A percentile compares a stretch with the other conserved stretches of the same genome.
These are phyloP conservation scores for Glandiceps talaboti DNA, from an alignment of 53 echinoderm and acorn worm genomes.

Conservation along the genomic window DNA sequence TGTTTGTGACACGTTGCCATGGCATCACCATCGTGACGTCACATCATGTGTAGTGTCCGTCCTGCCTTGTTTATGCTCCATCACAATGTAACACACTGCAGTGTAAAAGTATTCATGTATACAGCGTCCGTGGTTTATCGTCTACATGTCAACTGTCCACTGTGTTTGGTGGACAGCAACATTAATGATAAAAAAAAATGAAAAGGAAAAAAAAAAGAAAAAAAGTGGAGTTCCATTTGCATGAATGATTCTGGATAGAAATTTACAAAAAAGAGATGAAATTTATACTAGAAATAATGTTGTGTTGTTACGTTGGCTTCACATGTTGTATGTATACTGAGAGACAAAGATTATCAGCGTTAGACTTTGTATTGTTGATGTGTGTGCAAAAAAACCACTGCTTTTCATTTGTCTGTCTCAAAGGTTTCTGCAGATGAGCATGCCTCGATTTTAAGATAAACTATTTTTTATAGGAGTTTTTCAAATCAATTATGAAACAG, in stretches of 20 bases:
- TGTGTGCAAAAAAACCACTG: not conserved
- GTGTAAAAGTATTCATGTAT: no score
- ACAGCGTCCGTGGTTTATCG: not conserved
- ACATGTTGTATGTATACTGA: not conserved
- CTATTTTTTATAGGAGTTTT: not conserved
- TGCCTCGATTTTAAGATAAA: not conserved
- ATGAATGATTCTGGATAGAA: not conserved
- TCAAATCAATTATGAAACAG: not conserved
- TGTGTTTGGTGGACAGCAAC: no score
- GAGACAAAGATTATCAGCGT: not conserved
- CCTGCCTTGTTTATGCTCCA: not conserved
- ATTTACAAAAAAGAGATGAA: not conserved
- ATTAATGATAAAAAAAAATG: not conserved
- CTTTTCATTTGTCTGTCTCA: not conserved
- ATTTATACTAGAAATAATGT: not conserved
- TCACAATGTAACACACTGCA: not conserved
- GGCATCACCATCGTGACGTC: constrained; percentile 1
- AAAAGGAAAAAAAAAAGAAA: no score
- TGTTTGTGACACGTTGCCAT: not conserved
- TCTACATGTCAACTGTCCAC: no score
- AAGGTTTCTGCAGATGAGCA: not conserved
- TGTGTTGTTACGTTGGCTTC: not conserved
- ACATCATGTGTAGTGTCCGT: not conserved
- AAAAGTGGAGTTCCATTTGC: not conserved
- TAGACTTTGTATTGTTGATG: not conserved